Percentiles rank a stretch among this genome's conserved stretches.
These are phyloP conservation scores for Toxonevra muliebris DNA, from an alignment of 2,888 invertebrate species.

Conservation along the genomic window DNA sequence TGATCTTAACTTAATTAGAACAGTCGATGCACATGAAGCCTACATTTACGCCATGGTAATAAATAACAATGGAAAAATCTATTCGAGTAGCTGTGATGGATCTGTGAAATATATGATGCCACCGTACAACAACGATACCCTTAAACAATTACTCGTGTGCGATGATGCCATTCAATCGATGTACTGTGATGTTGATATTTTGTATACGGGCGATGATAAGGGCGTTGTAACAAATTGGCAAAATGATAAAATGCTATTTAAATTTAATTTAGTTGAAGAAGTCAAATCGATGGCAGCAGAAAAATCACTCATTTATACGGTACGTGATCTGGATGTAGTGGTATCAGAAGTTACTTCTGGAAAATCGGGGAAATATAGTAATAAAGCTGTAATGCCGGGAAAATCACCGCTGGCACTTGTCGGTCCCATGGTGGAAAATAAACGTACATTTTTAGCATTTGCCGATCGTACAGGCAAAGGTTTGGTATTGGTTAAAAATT, in stretches of 20 bases:
- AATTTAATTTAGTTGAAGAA: conserved; percentile 63
- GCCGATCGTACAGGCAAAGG: conserved; percentile 62
- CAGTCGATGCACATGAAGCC: conserved; percentile 58
- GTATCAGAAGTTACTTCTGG: conserved; percentile 55
- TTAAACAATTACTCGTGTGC: conserved; percentile 56
- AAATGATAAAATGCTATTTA: conserved; percentile 62
- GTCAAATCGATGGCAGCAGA: conserved; percentile 62
- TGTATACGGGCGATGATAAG: conserved; percentile 64
- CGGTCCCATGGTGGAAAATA: conserved; percentile 54
- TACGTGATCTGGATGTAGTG: conserved; percentile 62
- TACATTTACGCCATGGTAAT: conserved; percentile 62
- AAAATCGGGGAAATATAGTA: conserved; percentile 62
- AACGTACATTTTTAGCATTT: conserved; percentile 56
- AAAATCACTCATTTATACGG: conserved; percentile 58
- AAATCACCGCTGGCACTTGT: conserved; percentile 60
- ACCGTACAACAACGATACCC: conserved; percentile 52
- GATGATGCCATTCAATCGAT: conserved; percentile 61
- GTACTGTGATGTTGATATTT: conserved; percentile 54
- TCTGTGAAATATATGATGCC: conserved; percentile 58
- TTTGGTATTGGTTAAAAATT: conserved; percentile 53
- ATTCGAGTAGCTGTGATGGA: conserved; percentile 64
- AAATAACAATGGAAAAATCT: conserved; percentile 60
- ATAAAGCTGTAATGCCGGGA: conserved; percentile 60
- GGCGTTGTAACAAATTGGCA: conserved; percentile 64
- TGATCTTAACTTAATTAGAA: conserved; percentile 55